Percentiles rank a stretch among this genome's conserved stretches.
phyloP scores from a whole-genome alignment of 2,113 vertebrate genomes.

The Thryonomys swinderianus region DNA sequence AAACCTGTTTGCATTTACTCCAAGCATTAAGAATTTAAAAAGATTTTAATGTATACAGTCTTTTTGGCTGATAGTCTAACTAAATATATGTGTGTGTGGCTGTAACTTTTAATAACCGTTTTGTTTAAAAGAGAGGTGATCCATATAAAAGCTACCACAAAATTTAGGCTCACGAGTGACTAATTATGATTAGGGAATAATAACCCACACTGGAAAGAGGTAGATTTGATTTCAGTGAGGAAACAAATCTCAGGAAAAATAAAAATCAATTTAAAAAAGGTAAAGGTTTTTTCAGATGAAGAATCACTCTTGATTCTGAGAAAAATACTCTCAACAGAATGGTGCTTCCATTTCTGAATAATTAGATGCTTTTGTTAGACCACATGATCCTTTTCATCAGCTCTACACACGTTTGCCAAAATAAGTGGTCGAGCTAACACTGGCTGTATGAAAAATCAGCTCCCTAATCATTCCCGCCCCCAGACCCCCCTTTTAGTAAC shows the following conservation, averaged over 20 bases:
- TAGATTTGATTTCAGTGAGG: background rate
- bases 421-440: constrained; percentile 31
- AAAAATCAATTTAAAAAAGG: constrained; percentile 23
- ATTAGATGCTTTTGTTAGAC: background rate
- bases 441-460: constrained; percentile 15
- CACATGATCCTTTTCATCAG: background rate
- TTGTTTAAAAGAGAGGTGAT: background rate
- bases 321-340: constrained; percentile 48
- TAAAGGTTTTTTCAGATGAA: constrained; percentile 55
- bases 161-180: background rate
- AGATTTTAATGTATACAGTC: background rate
- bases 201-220: background rate
- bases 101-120: background rate
- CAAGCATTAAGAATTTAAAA: background rate
- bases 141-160: background rate
- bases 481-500: background rate
- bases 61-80: constrained; percentile 2
- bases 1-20: background rate
- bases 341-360: constrained; percentile 57
- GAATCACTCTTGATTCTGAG: constrained; percentile 59
- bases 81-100: background rate
- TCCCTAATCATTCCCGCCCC: background rate
- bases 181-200: background rate
- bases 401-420: constrained; percentile 1
- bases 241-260: constrained; percentile 46